These are phyloP conservation scores for Cosmopolites sordidus DNA, from an alignment of 2,888 invertebrate genomes.

Conservation along the genomic window DNA sequence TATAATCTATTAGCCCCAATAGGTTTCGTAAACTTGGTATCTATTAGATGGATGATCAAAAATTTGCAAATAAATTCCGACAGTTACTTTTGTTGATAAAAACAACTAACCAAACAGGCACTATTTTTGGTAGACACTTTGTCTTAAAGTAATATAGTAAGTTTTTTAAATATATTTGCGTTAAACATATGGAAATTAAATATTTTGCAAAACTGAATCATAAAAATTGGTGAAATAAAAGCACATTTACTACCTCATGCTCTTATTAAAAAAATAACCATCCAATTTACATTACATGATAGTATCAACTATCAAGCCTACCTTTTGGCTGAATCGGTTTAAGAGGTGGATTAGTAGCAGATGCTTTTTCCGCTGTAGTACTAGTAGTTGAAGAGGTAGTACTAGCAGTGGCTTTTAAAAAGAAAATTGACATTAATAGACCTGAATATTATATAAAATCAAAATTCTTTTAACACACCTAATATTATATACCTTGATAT, in stretches of 20 bases:
- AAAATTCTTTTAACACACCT: neutral
- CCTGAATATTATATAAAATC: neutral
- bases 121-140: too few relatives aligned
- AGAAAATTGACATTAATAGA: constrained; percentile 8
- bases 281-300: constrained; percentile 11
- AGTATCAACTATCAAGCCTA: constrained; percentile 34
- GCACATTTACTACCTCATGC: constrained; percentile 2
- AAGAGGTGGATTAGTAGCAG: constrained; percentile 40
- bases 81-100: too few relatives aligned
- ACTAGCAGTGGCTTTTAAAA: constrained; percentile 41
- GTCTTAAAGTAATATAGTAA: too few relatives aligned
- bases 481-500: neutral
- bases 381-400: constrained; percentile 41
- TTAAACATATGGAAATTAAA: too few relatives aligned
- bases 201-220: neutral
- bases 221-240: neutral
- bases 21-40: too few relatives aligned
- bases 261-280: constrained; percentile 8
- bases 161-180: too few relatives aligned
- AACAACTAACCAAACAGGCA: too few relatives aligned
- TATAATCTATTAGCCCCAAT: too few relatives aligned
- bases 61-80: too few relatives aligned
- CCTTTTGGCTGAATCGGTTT: constrained; percentile 49
- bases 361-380: constrained; percentile 44
- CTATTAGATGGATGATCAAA: too few relatives aligned